Base-by-base conservation (phyloP, 2,113 vertebrate genomes). In the Scalopus aquaticus region DNA sequence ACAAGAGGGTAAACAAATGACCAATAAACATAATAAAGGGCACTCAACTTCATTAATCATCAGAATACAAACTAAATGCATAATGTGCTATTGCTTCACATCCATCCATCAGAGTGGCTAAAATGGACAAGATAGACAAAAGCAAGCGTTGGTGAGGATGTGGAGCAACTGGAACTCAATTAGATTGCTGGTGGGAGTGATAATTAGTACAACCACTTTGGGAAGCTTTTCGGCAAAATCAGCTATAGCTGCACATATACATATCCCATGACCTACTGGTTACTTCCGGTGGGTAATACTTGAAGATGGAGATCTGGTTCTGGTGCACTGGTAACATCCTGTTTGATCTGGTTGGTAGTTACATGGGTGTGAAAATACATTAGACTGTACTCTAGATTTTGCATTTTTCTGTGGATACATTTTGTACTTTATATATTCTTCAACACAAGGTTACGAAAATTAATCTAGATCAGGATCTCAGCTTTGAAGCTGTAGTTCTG, bases 101-200 rank as follows among this genome's bases (percentile, higher is more conserved):
- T 0, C 46, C 30, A 4, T 51, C 54, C 24, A 4, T 44, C 20
- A 58, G 28, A 39, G 72, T 7, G 51, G 30, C 76, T 81, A 6
- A 64, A 42, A 51, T 4, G 20, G 60, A 49, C 91, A 82, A 58
- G 19, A 60, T 0, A 37, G 58, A 92, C 51, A 85, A 28, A 9
- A 6, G 2, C 37, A 78, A 88, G 77, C 79, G 39, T 10, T 32
- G 54, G 9, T 11, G 7, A 78, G 16, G 3, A 16, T 2, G 44
- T 67, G 54, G 49, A 90, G 60, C 28, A 35, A 58, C 46, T 7
- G 64, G 54, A 94, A 88, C 30, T 22, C 70, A 51, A 72, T 54
- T 0, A 54, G 1, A 17, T 26, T 15, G 15, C 26, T 5, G 19
- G 32, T 2, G 17, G 4, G 58, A 73, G 46, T 15, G 15, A 26